phyloP scores from a whole-genome alignment of 2,888 invertebrate genomes.

The Harmothoe impar region DNA sequence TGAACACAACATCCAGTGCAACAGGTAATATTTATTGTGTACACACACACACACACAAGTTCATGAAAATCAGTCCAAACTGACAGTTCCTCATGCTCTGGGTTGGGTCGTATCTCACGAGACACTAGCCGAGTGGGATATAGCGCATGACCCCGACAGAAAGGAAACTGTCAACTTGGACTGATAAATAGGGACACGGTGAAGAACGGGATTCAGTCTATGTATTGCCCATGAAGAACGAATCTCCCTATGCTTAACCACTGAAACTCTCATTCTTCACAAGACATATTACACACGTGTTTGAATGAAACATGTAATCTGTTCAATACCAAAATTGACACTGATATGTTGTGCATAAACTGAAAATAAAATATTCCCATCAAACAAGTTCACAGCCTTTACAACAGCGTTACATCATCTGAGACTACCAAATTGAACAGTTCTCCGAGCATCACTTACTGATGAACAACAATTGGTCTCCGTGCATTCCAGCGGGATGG shows the following conservation, averaged over 20 bases:
- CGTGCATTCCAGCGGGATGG: conserved; percentile 52
- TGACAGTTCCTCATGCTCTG: no score
- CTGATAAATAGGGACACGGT: no score
- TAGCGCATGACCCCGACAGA: no score
- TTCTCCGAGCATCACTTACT: conserved; percentile 21
- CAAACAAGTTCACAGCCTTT: background rate
- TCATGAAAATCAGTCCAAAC: no score
- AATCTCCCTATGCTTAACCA: no score
- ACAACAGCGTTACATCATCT: conserved; percentile 6
- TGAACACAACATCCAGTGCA: background rate
- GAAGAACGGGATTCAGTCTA: no score
- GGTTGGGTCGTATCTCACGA: no score
- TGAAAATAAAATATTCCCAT: background rate
- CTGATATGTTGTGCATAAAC: background rate
- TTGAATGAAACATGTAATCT: background rate
- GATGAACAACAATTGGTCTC: conserved; percentile 59
- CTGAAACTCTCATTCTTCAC: no score
- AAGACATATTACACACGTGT: no score
- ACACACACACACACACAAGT: background rate
- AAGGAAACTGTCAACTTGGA: no score
- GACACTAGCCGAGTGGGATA: no score
- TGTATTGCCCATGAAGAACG: no score
- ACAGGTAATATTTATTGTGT: background rate
- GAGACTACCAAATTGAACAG: background rate
- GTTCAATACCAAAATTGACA: background rate